Base-by-base conservation (phyloP, 2,888 invertebrate genomes). In the Folsomia candida region DNA sequence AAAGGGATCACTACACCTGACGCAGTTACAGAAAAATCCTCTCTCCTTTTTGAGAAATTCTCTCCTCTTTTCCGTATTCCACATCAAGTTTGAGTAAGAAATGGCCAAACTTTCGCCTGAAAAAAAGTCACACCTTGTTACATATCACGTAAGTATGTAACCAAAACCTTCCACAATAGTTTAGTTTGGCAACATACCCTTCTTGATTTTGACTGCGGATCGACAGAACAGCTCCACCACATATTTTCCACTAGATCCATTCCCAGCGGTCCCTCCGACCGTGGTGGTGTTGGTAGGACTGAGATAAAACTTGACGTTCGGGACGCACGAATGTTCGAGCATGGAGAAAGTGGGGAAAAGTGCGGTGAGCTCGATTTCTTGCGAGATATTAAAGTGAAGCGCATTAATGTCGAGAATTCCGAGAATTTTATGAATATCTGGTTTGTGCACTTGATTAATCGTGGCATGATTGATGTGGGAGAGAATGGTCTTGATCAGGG, bases 201-300 rank as follows among this genome's bases (percentile, higher is more conserved):
- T 70, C 29, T 75, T 71, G 2, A 78, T 72, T 51, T 72, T 76
- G 47, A 74, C 70, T 20, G 78, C 71, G n/a, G 73, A 77, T n/a
- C 78, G 70, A 70, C 73, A 74, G 27, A 70, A 77, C 6, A 79
- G 57, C 63, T 79, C 78, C 54, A 74, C 72, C 51, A 72, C 71
- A 11, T 37, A 63, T 54, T 70, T 71, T n/a, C 58, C 61, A 26
- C 80, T 82, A 72, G 58, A 73, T 29, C 20, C 65, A 29, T 81
- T 84, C 51, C 26, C 51, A 54, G 14, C 37, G 51, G 26, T 59
- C 65, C 60, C 57, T 29, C 18, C 37, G 18, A 2, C 9, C n/a
- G 60, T 24, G 29, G 26, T 24, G 58, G 69, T 26, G 29, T 60
- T 20, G 58, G 54, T 75, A 85, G 84, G 60, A 84, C 79, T 59